A percentile compares a stretch with the other conserved stretches of the same genome.
phyloP scores from a whole-genome alignment of 2,888 invertebrate genomes.

The Glyphotaelius pellucidus region DNA sequence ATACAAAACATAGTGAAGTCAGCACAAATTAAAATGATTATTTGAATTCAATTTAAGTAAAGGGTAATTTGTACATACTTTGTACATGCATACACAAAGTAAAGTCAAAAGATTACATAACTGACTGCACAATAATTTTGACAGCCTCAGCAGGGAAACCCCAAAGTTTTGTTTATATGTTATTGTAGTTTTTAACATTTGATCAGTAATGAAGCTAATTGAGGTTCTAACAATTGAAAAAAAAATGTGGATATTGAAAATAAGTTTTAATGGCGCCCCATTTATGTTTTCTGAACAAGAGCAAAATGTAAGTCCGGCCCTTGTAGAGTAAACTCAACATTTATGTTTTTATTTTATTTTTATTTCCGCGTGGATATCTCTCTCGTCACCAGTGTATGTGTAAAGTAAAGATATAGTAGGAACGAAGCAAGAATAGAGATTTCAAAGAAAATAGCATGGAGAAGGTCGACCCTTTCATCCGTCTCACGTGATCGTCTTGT shows the following conservation, averaged over 20 bases:
- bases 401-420: background rate
- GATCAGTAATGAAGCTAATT: background rate
- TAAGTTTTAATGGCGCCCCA: background rate
- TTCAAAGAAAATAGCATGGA: background rate
- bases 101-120: too few relatives aligned
- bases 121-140: too few relatives aligned
- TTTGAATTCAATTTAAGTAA: too few relatives aligned
- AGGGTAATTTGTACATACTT: too few relatives aligned
- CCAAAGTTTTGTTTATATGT: background rate
- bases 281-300: background rate
- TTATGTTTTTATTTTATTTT: background rate
- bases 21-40: too few relatives aligned
- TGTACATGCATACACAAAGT: too few relatives aligned
- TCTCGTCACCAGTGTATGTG: background rate
- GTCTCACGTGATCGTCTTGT: slow-evolving; percentile 11
- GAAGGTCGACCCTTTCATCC: background rate
- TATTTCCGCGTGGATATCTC: slow-evolving; percentile 26
- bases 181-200: background rate
- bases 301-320: background rate
- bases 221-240: background rate
- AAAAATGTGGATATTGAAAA: background rate
- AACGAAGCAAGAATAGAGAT: background rate
- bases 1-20: too few relatives aligned
- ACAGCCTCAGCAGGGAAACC: too few relatives aligned
- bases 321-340: background rate